phyloP scores from a whole-genome alignment of 2,888 invertebrate species.

The Bugula neritina region DNA sequence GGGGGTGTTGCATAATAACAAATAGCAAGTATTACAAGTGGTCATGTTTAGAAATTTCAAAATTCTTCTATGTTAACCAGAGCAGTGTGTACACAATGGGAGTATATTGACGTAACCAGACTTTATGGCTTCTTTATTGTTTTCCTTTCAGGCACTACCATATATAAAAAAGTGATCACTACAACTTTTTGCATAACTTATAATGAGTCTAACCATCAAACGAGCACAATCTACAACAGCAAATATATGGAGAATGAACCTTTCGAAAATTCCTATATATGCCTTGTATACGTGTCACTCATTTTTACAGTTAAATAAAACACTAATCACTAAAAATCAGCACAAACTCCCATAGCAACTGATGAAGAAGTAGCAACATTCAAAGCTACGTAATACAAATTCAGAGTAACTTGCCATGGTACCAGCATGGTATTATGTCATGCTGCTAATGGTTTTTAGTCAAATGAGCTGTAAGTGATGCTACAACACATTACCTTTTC shows the following conservation, averaged over 20 bases:
- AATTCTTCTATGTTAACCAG: neutral
- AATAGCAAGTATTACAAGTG: no score
- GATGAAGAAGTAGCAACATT: neutral
- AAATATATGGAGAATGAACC: neutral
- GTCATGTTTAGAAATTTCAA: no score
- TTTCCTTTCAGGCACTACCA: conserved; percentile 22
- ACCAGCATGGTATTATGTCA: neutral
- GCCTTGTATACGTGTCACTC: neutral
- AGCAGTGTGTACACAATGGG: neutral
- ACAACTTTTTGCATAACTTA: neutral
- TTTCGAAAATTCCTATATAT: neutral
- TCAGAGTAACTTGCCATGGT: neutral
- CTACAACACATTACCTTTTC: no score
- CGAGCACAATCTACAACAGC: neutral
- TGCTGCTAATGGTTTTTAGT: neutral
- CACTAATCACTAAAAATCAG: neutral
- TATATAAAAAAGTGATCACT: conserved; percentile 20
- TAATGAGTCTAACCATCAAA: neutral
- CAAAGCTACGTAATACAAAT: neutral
- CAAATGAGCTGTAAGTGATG: no score
- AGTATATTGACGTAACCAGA: conserved; percentile 25
- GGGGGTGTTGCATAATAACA: no score
- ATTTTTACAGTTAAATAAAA: neutral
- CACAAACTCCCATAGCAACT: neutral
- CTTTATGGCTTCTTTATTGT: conserved; percentile 19